phyloP scores from a whole-genome alignment of 1,140 invertebrate genomes.

The Aphidius gifuensis region DNA sequence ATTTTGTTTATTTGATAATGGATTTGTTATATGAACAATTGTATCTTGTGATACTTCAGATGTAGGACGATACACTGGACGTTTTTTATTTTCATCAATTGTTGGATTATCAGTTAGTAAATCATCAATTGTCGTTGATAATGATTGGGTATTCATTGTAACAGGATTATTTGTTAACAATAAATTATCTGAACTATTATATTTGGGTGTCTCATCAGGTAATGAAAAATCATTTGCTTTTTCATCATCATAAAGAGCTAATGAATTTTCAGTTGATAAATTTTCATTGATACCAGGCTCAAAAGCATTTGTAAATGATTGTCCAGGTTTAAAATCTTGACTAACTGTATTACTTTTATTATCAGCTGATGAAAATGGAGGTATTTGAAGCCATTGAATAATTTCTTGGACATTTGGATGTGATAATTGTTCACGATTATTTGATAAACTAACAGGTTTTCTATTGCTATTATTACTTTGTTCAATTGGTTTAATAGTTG shows the following conservation, averaged over 20 bases:
- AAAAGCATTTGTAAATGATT: conserved; percentile 27
- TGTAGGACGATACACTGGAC: conserved; percentile 20
- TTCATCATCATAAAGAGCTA: conserved; percentile 16
- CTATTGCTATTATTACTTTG: conserved; percentile 4
- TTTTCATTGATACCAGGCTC: conserved; percentile 35
- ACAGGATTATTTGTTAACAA: too few species aligned
- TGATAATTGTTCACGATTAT: conserved; percentile 20
- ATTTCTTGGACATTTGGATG: conserved; percentile 32
- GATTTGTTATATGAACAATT: conserved; percentile 45
- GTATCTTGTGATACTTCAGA: conserved; percentile 47
- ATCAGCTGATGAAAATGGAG: conserved; percentile 24
- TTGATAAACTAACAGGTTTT: neutral
- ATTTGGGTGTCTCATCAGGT: neutral
- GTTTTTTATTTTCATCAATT: neutral
- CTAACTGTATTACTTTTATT: conserved; percentile 25
- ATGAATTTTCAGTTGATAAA: conserved; percentile 21
- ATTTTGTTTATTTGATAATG: conserved; percentile 33
- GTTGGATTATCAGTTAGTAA: neutral
- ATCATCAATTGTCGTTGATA: conserved; percentile 1
- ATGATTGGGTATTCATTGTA: neutral
- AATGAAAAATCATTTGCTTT: conserved; percentile 16
- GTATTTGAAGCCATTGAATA: conserved; percentile 43
- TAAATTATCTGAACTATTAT: too few species aligned
- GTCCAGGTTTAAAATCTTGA: conserved; percentile 14
- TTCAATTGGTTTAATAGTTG: neutral